Percentiles rank a stretch among this genome's conserved stretches.
Conservation (phyloP, 2,888 invertebrate species). For the Leistus spinibarbis region DNA sequence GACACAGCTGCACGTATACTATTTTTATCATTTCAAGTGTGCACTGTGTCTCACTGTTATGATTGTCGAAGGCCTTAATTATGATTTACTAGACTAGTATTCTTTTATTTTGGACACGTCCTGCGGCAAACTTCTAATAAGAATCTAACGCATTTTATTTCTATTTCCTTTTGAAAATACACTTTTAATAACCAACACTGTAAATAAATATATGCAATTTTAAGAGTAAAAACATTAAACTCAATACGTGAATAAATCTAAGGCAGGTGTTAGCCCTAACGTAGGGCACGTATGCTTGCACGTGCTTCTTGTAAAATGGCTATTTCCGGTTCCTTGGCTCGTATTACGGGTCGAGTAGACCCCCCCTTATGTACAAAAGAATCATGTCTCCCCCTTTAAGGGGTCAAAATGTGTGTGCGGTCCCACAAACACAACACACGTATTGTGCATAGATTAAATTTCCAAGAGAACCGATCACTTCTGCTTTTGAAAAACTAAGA, state of each 20-base stretch:
- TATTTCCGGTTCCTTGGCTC: slow-evolving; percentile 49
- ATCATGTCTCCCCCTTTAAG: background rate
- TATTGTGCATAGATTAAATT: background rate
- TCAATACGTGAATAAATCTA: too few species aligned
- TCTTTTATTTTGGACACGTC: slow-evolving; percentile 20
- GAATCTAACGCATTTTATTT: background rate
- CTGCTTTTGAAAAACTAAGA: background rate
- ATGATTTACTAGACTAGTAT: slow-evolving; percentile 19
- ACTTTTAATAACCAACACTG: too few species aligned
- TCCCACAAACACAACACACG: background rate
- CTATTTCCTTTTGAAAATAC: background rate
- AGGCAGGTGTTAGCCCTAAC: background rate
- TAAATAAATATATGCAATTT: background rate
- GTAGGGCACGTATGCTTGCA: slow-evolving; percentile 42
- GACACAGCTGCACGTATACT: slow-evolving; percentile 8
- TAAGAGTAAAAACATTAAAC: background rate
- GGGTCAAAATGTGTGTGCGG: background rate
- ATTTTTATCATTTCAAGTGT: slow-evolving; percentile 9
- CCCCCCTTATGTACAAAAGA: background rate
- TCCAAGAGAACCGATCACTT: background rate
- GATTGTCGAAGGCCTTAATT: slow-evolving; percentile 26
- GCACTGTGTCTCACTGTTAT: slow-evolving; percentile 4
- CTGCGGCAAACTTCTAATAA: background rate
- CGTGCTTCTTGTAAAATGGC: slow-evolving; percentile 48
- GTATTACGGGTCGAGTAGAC: slow-evolving; percentile 29